Percentiles rank a stretch among this genome's conserved stretches.
These are phyloP conservation scores for Luperina testacea DNA, from an alignment of 2,888 invertebrate genomes.

Conservation along the genomic window DNA sequence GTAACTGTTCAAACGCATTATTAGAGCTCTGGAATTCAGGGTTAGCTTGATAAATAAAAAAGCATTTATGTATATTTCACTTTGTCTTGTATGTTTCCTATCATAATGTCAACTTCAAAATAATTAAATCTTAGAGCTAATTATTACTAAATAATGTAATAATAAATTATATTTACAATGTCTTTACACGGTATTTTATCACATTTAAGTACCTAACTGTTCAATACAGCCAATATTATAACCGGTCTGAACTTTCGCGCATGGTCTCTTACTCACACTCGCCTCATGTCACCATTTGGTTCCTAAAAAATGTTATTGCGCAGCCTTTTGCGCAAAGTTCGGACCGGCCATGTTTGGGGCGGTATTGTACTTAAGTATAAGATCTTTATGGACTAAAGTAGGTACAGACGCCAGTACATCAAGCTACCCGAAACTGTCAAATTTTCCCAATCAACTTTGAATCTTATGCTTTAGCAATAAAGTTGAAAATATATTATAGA, in stretches of 20 bases:
- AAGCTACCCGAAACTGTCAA: too few relatives aligned
- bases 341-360: too few relatives aligned
- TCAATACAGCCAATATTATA: neutral
- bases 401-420: too few relatives aligned
- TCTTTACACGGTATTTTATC: neutral
- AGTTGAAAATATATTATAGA: too few relatives aligned
- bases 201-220: conserved; percentile 9
- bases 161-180: conserved; percentile 37
- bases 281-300: too few relatives aligned
- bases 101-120: neutral
- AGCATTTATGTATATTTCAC: neutral
- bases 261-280: too few relatives aligned
- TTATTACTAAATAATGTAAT: neutral
- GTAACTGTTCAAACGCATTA: neutral
- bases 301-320: too few relatives aligned
- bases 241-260: neutral
- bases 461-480: too few relatives aligned
- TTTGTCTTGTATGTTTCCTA: conserved; percentile 19
- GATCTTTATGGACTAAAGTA: too few relatives aligned
- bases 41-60: neutral
- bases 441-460: too few relatives aligned
- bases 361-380: too few relatives aligned
- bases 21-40: neutral
- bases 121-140: conserved; percentile 15
- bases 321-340: too few relatives aligned